Base-by-base conservation (phyloP, 2,888 invertebrate species). In the Mesochorus sp. region DNA sequence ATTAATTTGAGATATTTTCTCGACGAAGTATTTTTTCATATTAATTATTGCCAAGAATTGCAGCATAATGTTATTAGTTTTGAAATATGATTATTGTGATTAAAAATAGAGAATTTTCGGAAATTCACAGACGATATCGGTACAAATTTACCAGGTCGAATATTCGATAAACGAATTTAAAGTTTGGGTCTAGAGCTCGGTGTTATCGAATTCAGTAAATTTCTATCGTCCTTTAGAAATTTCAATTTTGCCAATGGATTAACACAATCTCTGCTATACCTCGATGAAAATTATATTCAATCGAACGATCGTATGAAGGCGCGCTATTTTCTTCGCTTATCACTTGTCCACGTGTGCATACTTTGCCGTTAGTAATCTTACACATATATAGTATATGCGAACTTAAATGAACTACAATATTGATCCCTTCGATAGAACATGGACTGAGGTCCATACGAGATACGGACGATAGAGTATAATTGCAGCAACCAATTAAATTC, bases 401-500 rank as follows among this genome's bases (percentile, higher is more conserved):
- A n/a, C n/a, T n/a, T n/a, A 8, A 49, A 19, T 62, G 19, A 21
- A 62, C 1, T 47, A 21, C 55, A 42, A 34, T 71, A 49, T 64
- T 17, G 66, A 76, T 51, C 42, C 31, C 19, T 26, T 3, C 31
- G 19, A 10, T 24, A 39, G 55, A 8, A 44, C 26, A 34, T 26
- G 34, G 12, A 55, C 47, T 47, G 70, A 66, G 59, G 59, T 64
- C 47, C 51, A 66, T 66, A 39, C 71, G 19, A 53, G 17, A 59
- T 17, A 49, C 49, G 66, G 42, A 34, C 19, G 62, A 76, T 44
- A 19, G 64, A 59, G 39, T 34, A 76, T 76, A 66, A 76, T 76
- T 76, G 62, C 34, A 73, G 47, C 42, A 47, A 73, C 72, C 78
- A 81, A 82, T 82, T 82, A 82, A 83, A 82, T 80, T 57, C 68